Base-by-base conservation (phyloP, 2,888 invertebrate species). In the Ectemnius continuus region DNA sequence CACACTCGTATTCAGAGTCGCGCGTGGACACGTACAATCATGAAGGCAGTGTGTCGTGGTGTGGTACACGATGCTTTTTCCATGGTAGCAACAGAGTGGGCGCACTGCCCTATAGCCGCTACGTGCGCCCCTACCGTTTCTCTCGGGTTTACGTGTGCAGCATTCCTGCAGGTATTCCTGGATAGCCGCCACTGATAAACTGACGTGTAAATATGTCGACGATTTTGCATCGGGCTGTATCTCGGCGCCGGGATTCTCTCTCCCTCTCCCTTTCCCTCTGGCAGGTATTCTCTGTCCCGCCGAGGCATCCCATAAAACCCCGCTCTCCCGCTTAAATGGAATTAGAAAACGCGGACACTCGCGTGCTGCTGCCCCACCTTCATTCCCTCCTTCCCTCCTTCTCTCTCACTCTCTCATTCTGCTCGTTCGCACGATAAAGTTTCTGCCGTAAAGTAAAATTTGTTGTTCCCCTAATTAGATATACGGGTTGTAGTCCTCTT, bases 151-250 rank as follows among this genome's bases (percentile, higher is more conserved):
- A 72, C 74, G 79, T 68, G 77, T 57, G 63, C 67, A 5, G 70
- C 75, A 74, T 82, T 74, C 77, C 67, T 61, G 59, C 67, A 62
- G 63, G 62, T 62, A 69, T 57, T 61, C 61, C 68, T 67, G 65
- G 66, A 67, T 68, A 67, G 20, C 59, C 69, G n/a, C 61, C 26
- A 58, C 77, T 74, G 82, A 82, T 82, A 82, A 82, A 75, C 61
- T 23, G 82, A 75, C 74, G 76, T 71, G 76, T 78, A 82, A 82
- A 81, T 81, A 82, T 79, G 77, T 69, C 62, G 73, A 62, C 76
- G 78, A 81, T 82, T 79, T 73, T 67, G 73, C 75, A 72, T 82
- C 59, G 65, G 16, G 23, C 36, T 58, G 61, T 73, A 63, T 74
- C 72, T 23, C 57, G n/a, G 11, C 61, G 47, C 36, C 11, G 16